Evolutionary conservation across 2,888 invertebrate genomes (phyloP).

Genomic region (Norana najaformis): DNA sequence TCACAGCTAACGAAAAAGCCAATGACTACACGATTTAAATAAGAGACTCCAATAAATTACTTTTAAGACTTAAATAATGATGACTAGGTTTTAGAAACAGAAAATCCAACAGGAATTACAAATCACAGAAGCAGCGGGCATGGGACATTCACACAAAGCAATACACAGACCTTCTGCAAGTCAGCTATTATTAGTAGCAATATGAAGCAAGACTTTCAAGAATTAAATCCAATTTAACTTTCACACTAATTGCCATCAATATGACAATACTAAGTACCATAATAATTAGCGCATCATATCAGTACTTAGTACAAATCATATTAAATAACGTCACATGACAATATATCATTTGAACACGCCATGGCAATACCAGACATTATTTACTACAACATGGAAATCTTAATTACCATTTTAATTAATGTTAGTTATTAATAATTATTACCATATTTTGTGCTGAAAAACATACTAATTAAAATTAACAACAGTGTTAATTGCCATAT

Average conservation of each 20-base stretch:
- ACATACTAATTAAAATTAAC: too few species aligned
- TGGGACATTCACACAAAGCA: background rate
- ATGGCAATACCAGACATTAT: background rate
- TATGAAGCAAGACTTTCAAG: background rate
- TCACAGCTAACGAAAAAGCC: background rate
- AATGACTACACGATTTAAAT: background rate
- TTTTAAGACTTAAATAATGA: background rate
- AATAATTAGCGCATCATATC: background rate
- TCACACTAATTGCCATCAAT: background rate
- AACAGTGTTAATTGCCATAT: background rate
- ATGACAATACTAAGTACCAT: background rate
- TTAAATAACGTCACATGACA: background rate
- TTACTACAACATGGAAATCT: background rate
- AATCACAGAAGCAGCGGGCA: background rate
- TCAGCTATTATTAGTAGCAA: background rate
- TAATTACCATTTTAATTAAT: background rate
- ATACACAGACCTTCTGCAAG: constrained; percentile 13
- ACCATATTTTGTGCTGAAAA: background rate
- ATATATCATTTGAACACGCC: background rate
- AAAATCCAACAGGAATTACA: background rate
- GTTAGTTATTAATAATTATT: background rate
- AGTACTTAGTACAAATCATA: background rate
- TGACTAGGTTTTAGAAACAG: background rate
- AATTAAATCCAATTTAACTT: background rate
- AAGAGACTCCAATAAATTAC: background rate